Percentiles rank a stretch among this genome's conserved stretches.
These are phyloP conservation scores for Synergus gifuensis DNA, from an alignment of 2,888 invertebrate species.

Conservation along the genomic window DNA sequence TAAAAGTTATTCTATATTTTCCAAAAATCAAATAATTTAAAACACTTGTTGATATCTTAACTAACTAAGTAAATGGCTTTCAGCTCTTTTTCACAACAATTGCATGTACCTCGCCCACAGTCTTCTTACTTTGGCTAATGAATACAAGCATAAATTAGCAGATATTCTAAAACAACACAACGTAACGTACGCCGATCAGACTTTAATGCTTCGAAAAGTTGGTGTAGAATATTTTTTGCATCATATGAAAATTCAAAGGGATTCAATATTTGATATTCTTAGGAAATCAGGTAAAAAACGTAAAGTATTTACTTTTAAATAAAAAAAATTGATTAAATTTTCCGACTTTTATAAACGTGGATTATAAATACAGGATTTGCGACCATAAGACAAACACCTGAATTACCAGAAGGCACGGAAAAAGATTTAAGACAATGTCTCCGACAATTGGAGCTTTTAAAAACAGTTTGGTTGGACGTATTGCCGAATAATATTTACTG, in stretches of 20 bases:
- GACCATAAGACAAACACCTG: constrained; percentile 78
- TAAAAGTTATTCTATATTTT: neutral
- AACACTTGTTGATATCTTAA: constrained; percentile 1
- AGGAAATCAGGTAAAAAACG: constrained; percentile 83
- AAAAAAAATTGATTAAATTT: neutral
- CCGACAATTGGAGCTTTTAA: constrained; percentile 89
- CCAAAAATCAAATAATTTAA: constrained; percentile 13
- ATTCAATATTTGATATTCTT: constrained; percentile 87
- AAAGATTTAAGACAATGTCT: constrained; percentile 90
- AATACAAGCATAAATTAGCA: constrained; percentile 83
- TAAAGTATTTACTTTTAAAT: constrained; percentile 30
- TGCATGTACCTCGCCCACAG: constrained; percentile 92
- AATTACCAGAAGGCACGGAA: constrained; percentile 82
- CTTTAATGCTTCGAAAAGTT: constrained; percentile 83
- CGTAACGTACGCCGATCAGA: constrained; percentile 84
- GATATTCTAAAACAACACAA: constrained; percentile 80
- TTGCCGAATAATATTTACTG: constrained; percentile 88
- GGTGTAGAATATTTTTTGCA: constrained; percentile 85
- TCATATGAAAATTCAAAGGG: constrained; percentile 87
- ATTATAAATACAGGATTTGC: constrained; percentile 76
- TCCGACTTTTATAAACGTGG: neutral
- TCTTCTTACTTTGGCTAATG: constrained; percentile 83
- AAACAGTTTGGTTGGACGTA: constrained; percentile 93
- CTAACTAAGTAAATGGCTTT: constrained; percentile 59
- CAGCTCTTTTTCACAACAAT: constrained; percentile 93